Percentiles rank a stretch among this genome's conserved stretches.
phyloP scores from a whole-genome alignment of 35 echinoderm and acorn worm species.

The Patiria miniata region DNA sequence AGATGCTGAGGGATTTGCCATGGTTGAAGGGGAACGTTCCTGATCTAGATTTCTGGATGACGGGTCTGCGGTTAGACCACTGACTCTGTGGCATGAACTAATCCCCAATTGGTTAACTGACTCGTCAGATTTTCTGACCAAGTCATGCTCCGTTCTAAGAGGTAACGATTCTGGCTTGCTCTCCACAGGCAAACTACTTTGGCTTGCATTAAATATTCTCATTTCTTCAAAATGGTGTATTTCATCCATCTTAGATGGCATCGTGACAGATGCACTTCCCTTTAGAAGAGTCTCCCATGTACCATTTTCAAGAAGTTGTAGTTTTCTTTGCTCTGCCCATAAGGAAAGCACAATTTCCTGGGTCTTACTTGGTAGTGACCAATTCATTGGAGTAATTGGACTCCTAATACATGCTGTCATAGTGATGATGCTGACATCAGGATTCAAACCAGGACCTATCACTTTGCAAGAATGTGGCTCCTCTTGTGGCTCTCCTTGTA shows the following conservation, averaged over 20 bases:
- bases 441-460: background rate
- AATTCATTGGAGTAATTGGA: constrained; percentile 20
- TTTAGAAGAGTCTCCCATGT: no score
- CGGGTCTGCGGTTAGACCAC: background rate
- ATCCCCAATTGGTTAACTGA: background rate
- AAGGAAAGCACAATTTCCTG: background rate
- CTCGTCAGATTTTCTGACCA: background rate
- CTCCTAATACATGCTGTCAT: background rate
- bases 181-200: no score
- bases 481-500: background rate
- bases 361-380: background rate
- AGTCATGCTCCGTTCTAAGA: background rate
- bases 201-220: no score
- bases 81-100: background rate
- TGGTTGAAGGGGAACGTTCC: background rate
- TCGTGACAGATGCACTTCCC: no score
- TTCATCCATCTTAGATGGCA: no score
- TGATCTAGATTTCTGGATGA: background rate
- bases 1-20: background rate
- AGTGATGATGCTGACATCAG: background rate
- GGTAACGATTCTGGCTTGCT: no score
- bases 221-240: no score
- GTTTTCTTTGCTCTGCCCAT: background rate
- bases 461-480: background rate
- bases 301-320: background rate